Evolutionary conservation across 2,797 vertebrate species (phyloP).

Genomic region (Cuculus canorus): DNA sequence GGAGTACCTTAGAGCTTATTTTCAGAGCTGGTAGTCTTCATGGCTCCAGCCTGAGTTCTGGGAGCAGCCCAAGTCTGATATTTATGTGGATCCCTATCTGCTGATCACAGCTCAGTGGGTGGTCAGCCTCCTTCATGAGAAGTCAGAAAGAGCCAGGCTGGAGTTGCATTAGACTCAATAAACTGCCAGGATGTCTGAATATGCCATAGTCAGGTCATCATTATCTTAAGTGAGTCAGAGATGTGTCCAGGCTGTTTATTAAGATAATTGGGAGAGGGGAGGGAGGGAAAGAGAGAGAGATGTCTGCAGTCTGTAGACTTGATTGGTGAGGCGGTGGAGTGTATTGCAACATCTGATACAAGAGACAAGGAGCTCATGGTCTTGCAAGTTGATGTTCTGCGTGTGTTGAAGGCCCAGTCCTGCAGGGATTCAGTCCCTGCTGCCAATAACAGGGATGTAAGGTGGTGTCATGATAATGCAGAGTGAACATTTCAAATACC

Average conservation of each 20-base stretch:
- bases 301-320: background rate
- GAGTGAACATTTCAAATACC: background rate
- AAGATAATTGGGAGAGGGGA: background rate
- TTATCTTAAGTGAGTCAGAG: conserved; percentile 52
- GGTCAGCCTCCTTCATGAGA: background rate
- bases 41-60: background rate
- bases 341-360: background rate
- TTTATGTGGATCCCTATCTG: background rate
- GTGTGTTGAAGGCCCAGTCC: background rate
- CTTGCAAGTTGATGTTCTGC: background rate
- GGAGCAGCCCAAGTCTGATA: conserved; percentile 1
- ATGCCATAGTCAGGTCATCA: conserved; percentile 19
- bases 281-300: background rate
- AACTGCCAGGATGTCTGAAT: conserved; percentile 39
- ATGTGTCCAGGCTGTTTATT: conserved; percentile 45
- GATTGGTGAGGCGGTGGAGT: background rate
- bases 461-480: background rate
- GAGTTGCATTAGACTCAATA: background rate
- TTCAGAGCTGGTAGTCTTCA: background rate
- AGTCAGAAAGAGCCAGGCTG: conserved; percentile 9
- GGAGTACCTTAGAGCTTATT: background rate
- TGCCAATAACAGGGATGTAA: background rate
- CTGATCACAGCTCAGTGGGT: background rate
- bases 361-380: background rate
- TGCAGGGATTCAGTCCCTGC: background rate